A percentile compares a stretch with the other conserved stretches of the same genome.
phyloP scores from a whole-genome alignment of 2,113 vertebrate genomes.

The Labeo catla region DNA sequence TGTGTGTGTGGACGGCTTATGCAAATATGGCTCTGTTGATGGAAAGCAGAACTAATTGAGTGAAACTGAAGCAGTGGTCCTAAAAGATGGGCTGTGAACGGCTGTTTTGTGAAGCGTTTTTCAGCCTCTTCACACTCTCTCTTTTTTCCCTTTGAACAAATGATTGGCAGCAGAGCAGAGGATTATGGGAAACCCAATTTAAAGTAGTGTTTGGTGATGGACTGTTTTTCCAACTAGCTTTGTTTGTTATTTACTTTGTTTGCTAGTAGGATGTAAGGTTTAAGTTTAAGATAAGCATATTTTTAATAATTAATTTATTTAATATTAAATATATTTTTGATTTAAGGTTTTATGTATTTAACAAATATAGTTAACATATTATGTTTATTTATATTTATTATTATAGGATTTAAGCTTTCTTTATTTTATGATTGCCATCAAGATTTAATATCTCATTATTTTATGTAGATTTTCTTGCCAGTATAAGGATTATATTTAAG shows the following conservation, averaged over 20 bases:
- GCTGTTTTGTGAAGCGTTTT: neutral
- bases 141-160: neutral
- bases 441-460: neutral
- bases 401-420: neutral
- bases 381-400: too few relatives aligned
- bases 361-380: too few relatives aligned
- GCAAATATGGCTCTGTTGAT: constrained; percentile 19
- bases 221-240: neutral
- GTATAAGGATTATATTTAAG: neutral
- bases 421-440: neutral
- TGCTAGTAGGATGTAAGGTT: neutral
- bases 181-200: neutral
- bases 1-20: constrained; percentile 29
- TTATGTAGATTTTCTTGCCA: neutral
- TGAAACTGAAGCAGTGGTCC: neutral
- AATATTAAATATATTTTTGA: too few relatives aligned
- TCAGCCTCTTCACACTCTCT: neutral
- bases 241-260: neutral
- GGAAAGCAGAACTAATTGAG: constrained; percentile 26
- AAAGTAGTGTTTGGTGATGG: neutral
- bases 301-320: neutral
- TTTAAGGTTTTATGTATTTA: neutral
- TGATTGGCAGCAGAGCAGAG: neutral
- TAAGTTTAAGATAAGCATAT: neutral
- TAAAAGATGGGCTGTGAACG: neutral